phyloP scores from a whole-genome alignment of 2,888 invertebrate species.

The Cephus pulcher region DNA sequence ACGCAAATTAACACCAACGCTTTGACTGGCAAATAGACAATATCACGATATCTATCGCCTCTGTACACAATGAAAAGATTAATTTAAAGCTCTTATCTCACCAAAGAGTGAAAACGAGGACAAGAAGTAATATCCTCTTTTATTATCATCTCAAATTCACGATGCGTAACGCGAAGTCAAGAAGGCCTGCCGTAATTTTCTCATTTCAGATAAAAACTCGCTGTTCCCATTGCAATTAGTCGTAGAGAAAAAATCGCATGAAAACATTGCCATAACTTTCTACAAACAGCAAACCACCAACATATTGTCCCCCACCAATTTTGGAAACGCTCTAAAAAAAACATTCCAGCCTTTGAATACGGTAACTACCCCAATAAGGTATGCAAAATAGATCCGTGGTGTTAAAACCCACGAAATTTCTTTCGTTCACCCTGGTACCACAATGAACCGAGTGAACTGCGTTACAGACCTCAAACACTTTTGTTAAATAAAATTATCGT shows the following conservation, averaged over 20 bases:
- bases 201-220: too few species aligned
- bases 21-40: slow-evolving; percentile 35
- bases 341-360: not conserved
- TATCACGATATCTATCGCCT: slow-evolving; percentile 37
- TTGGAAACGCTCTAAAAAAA: not conserved
- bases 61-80: slow-evolving; percentile 39
- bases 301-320: not conserved
- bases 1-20: slow-evolving; percentile 36
- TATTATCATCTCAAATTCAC: not conserved
- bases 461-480: not conserved
- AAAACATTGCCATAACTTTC: not conserved
- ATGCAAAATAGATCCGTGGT: not conserved
- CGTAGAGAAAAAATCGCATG: not conserved
- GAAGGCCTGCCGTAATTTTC: not conserved
- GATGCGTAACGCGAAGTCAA: not conserved
- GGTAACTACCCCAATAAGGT: not conserved
- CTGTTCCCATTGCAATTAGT: too few species aligned
- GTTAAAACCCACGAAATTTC: not conserved
- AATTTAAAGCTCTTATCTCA: slow-evolving; percentile 50
- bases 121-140: slow-evolving; percentile 14
- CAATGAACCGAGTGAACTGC: not conserved
- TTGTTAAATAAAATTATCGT: not conserved
- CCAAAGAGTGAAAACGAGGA: slow-evolving; percentile 13
- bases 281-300: not conserved
- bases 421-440: not conserved